Conservation (phyloP, 2,113 vertebrate genomes). For the Acrocephalus arundinaceus region DNA sequence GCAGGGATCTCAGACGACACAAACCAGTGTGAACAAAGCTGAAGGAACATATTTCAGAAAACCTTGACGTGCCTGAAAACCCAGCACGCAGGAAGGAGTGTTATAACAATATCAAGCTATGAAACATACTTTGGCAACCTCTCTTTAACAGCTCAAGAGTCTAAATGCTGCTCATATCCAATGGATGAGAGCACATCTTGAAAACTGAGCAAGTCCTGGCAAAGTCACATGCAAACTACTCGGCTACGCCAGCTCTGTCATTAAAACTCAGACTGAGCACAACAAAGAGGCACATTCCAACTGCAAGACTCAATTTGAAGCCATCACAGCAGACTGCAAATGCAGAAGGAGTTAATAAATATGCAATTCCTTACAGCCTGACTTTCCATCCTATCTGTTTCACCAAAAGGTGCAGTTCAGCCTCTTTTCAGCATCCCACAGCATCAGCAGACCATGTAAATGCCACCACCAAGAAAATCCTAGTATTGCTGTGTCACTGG, state of each 20-base stretch:
- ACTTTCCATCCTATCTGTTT: not conserved
- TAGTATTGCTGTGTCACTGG: not conserved
- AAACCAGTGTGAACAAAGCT: not conserved
- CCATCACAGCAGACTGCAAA: not conserved
- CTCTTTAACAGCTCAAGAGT: not conserved
- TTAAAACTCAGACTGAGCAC: not conserved
- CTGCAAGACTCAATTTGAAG: not conserved
- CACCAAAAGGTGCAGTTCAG: not conserved
- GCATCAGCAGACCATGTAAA: not conserved
- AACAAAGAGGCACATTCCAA: not conserved
- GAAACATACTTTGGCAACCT: conserved; percentile 18
- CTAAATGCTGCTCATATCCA: conserved; percentile 18
- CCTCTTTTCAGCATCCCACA: not conserved
- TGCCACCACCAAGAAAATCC: not conserved
- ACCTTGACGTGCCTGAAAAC: not conserved
- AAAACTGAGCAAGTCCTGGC: conserved; percentile 13
- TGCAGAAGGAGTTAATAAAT: not conserved
- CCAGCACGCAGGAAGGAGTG: not conserved
- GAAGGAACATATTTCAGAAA: not conserved
- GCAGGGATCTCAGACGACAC: not conserved
- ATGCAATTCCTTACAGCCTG: not conserved
- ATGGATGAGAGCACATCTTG: conserved; percentile 16
- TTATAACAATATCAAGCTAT: conserved; percentile 14
- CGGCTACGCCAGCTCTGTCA: not conserved
- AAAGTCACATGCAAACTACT: not conserved